Base-by-base conservation (phyloP, 2,797 vertebrate genomes). In the Urophycis tenuis region DNA sequence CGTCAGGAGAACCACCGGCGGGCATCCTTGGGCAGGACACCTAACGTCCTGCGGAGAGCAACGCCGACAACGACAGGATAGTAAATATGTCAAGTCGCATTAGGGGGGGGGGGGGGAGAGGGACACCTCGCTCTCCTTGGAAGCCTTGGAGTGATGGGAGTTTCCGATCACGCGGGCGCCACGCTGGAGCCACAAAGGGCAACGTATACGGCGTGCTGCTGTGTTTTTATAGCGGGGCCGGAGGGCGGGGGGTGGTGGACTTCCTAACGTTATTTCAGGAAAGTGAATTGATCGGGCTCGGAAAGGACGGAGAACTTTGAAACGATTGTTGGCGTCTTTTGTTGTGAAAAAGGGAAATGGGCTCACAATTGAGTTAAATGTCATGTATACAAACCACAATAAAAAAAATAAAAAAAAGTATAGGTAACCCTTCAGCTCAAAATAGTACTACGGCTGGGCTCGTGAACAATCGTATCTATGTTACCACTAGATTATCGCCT, bases 401-500 rank as follows among this genome's bases (percentile, higher is more conserved):
- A n/a, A n/a, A n/a, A n/a, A 53, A 53, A 69, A 31, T 11, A 33
- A 71, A 33, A 33, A 71, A 71, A 71, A 17, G 12, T 71, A 71
- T 15, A 67, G 14, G 32, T 73, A 49, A 80, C 70, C 74, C 35
- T 35, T 19, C 53, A 34, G 31, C 67, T 25, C 77, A 9, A 77
- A 77, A 77, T 36, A 30, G 10, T n/a, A 71, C 69, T 9, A 74
- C 39, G 8, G 14, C 75, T 79, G 5, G 15, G 49, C 39, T 31
- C 35, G 45, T 76, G 80, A 73, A 76, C 32, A 41, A 67, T 29
- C 29, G 1, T 2, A 76, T 9, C 31, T 15, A 22, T 33, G 22
- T 60, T 72, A 79, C 72, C 72, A 36, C 34, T 53, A 81, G 49
- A 29, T 73, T 73, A 49, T 75, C 79, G 80, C 79, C 79, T 81